Conservation (phyloP, 2,797 vertebrate genomes). For the Danio kyathit region DNA sequence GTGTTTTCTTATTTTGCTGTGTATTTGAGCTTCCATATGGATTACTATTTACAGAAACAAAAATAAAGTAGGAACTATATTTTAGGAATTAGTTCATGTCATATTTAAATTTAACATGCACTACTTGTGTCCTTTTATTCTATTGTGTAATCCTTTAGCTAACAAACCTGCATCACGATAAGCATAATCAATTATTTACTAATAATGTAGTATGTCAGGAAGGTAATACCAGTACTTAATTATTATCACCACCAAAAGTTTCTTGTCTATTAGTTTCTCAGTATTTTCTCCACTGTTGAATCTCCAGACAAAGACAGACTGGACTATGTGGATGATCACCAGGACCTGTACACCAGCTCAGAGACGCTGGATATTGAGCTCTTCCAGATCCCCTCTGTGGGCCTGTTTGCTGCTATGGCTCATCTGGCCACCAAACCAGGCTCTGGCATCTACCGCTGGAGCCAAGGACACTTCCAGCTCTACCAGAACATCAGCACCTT, state of each 20-base stretch:
- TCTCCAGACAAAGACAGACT: conserved; percentile 83
- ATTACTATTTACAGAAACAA: too few relatives aligned
- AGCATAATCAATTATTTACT: not conserved
- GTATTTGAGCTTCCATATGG: too few relatives aligned
- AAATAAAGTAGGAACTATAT: too few relatives aligned
- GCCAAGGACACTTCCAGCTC: conserved; percentile 80
- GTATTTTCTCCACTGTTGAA: not conserved
- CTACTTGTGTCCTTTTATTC: not conserved
- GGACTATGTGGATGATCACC: conserved; percentile 85
- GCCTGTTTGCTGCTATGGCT: conserved; percentile 90
- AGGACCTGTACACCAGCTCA: conserved; percentile 87
- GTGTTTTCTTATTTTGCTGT: too few relatives aligned
- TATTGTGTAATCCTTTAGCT: not conserved
- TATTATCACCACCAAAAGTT: not conserved
- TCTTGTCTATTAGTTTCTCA: not conserved
- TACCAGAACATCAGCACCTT: conserved; percentile 93
- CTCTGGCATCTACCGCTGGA: conserved; percentile 92
- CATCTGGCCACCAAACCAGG: conserved; percentile 80
- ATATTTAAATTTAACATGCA: not conserved
- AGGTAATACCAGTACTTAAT: not conserved
- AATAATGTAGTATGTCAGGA: not conserved
- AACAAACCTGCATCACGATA: not conserved
- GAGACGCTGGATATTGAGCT: conserved; percentile 93
- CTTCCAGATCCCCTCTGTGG: conserved; percentile 85
- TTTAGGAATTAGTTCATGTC: not conserved